Base-by-base conservation (phyloP, 2,113 vertebrate genomes). In the Apodemus speciosus region DNA sequence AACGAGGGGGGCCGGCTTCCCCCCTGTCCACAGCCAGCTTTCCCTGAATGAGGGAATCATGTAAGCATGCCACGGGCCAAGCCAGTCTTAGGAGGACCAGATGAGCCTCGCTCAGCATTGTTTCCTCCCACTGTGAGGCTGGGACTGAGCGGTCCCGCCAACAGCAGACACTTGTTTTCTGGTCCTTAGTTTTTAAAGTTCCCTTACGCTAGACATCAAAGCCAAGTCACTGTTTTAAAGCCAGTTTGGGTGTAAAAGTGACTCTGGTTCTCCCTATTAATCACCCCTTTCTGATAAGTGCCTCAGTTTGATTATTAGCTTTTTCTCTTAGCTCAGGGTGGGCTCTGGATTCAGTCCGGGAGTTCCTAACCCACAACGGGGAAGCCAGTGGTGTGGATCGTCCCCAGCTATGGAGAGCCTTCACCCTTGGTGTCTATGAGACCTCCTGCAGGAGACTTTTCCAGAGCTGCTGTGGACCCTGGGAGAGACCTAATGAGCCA, bases 361-460 rank as follows among this genome's bases (percentile, higher is more conserved):
- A 72, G 25, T 16, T 21, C 62, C 10, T 8, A 14, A 53, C 0
- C 51, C 85, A 30, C n/a, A 20, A 40, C 25, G 25, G 4, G 4
- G n/a, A 40, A 32, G 46, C 10, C 23, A 23, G 64, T 1, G 8
- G 13, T 6, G 21, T 2, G 0, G 9, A 14, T 40, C 0, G 4
- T 4, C 10, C 35, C 15, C 40, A 43, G 58, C 51, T 15, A 71
- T 40, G 0, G 1, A 7, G 35, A 77, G 49, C 35, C 53, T 25
- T 10, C 11, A 4, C 20, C 35, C 64, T 5, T 25, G 69, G 16
- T 30, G 15, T 40, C n/a, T 53, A 15, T 6, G 4, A 25, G 18
- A 49, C 32, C 46, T 64, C 58, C 7, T 0, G 25, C 32, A 56
- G 66, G 43, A 30, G 7, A 7, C 9, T 38, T n/a, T 46, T 80